Conservation (phyloP, 2,113 vertebrate genomes). For the Corythaeola cristata region DNA sequence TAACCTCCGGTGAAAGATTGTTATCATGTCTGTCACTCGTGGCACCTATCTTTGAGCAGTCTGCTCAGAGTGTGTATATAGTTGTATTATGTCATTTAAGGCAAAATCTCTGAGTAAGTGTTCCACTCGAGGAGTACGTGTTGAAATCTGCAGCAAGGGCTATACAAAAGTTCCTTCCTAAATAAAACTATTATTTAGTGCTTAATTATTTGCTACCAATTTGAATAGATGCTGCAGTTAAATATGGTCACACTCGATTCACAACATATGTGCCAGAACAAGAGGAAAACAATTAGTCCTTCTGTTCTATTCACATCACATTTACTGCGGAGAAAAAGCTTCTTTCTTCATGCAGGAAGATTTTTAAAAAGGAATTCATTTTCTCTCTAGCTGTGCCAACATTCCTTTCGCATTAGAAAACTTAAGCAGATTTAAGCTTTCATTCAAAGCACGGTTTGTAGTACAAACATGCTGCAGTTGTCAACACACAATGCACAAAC, state of each 20-base stretch:
- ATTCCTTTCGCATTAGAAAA: slow-evolving; percentile 75
- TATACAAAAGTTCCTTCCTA: background rate
- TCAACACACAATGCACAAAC: slow-evolving; percentile 57
- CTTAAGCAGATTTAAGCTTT: slow-evolving; percentile 50
- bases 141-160: background rate
- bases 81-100: background rate
- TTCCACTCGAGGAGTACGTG: background rate
- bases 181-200: background rate
- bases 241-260: background rate
- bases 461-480: slow-evolving; percentile 72
- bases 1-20: background rate
- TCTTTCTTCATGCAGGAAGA: background rate
- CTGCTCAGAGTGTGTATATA: background rate
- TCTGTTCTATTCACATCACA: slow-evolving; percentile 20
- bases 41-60: background rate
- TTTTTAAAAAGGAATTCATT: slow-evolving; percentile 26
- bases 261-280: background rate
- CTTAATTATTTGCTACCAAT: background rate
- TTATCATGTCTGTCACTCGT: background rate
- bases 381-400: slow-evolving; percentile 70
- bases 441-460: slow-evolving; percentile 68
- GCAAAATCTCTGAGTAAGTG: background rate
- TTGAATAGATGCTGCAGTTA: background rate
- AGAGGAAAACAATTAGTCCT: slow-evolving; percentile 8
- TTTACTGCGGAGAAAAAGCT: background rate